Evolutionary conservation across 2,888 invertebrate genomes (phyloP).

Genomic region (Drosophila greeni): DNA sequence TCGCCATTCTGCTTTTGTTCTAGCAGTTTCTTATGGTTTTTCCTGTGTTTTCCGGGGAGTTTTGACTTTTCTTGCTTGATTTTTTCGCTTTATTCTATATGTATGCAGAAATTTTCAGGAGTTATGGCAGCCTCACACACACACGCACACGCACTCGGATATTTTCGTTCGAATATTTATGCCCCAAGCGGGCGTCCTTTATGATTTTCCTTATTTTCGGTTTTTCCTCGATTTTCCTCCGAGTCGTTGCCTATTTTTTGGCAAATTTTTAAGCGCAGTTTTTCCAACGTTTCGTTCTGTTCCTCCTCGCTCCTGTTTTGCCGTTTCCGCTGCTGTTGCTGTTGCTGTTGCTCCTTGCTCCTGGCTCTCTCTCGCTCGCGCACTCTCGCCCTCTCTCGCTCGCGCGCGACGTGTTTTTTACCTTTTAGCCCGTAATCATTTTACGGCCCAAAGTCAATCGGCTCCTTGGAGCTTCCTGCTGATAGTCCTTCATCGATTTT

Average conservation of each 20-base stretch:
- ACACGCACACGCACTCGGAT: constrained; percentile 25
- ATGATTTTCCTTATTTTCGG: not conserved
- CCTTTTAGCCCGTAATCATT: constrained; percentile 67
- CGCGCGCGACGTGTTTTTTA: constrained; percentile 33
- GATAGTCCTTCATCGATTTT: constrained; percentile 47
- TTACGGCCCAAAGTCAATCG: constrained; percentile 70
- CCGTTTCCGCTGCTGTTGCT: constrained; percentile 27
- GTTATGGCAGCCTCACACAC: constrained; percentile 34
- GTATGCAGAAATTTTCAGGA: constrained; percentile 28
- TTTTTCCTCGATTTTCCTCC: constrained; percentile 1
- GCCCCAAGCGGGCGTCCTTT: constrained; percentile 19
- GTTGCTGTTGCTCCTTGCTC: constrained; percentile 28
- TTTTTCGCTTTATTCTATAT: constrained; percentile 1
- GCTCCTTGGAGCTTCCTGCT: constrained; percentile 43
- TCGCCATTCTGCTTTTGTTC: constrained; percentile 24
- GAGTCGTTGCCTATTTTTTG: constrained; percentile 12
- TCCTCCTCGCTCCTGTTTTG: constrained; percentile 9
- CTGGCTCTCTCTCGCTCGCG: constrained; percentile 13
- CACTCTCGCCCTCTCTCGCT: constrained; percentile 19
- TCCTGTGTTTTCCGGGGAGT: constrained; percentile 26
- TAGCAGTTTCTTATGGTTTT: not conserved
- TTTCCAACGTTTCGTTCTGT: constrained; percentile 13
- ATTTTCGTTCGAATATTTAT: not conserved
- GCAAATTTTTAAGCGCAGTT: constrained; percentile 23
- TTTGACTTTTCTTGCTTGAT: constrained; percentile 2